Percentiles rank a stretch among this genome's conserved stretches.
Conservation (phyloP, 2,888 invertebrate species). For the Erebia epiphron region DNA sequence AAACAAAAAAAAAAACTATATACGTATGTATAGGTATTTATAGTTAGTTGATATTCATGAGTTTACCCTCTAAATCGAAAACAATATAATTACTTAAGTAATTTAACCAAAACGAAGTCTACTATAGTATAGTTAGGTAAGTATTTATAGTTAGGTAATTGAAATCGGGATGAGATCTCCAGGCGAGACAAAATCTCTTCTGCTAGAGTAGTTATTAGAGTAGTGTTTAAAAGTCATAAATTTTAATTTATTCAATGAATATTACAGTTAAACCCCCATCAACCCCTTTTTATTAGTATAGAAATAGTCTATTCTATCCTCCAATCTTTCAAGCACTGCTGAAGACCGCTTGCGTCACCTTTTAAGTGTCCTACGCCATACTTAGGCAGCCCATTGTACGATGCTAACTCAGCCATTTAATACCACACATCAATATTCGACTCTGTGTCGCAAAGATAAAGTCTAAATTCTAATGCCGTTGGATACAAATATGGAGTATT, state of each 20-base stretch:
- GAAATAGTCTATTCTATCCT: constrained; percentile 3
- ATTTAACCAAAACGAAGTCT: too few relatives aligned
- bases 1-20: too few relatives aligned
- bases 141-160: background rate
- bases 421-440: constrained; percentile 17
- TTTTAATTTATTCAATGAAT: constrained; percentile 15
- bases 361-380: constrained; percentile 40
- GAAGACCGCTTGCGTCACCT: constrained; percentile 42
- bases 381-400: constrained; percentile 39
- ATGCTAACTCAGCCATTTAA: constrained; percentile 37
- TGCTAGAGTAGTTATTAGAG: background rate
- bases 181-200: background rate
- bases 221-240: background rate
- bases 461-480: constrained; percentile 12
- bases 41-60: too few relatives aligned
- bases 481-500: constrained; percentile 26
- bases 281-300: constrained; percentile 9
- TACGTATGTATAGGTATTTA: too few relatives aligned
- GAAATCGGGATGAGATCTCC: background rate
- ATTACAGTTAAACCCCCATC: constrained; percentile 4
- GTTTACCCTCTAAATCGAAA: too few relatives aligned
- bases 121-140: background rate
- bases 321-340: constrained; percentile 38
- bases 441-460: background rate
- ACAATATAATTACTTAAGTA: too few relatives aligned